Evolutionary conservation across 2,113 vertebrate species (phyloP).

Genomic region (Lutjanus erythropterus): DNA sequence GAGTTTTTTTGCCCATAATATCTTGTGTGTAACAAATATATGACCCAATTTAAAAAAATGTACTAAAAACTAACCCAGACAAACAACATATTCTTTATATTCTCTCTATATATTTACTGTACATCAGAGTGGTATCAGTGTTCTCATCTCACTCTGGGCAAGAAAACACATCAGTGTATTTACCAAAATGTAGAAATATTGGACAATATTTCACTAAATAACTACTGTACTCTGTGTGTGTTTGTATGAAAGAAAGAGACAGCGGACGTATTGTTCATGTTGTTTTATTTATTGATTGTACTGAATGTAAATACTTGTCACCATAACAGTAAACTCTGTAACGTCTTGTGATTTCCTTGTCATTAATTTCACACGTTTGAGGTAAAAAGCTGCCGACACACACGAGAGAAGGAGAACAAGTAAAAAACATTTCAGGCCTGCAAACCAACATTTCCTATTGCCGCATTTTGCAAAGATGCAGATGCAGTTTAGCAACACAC

Average conservation of each 20-base stretch:
- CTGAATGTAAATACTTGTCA: not conserved
- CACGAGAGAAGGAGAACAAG: not conserved
- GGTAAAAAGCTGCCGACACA: not conserved
- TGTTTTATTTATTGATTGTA: slow-evolving; percentile 21
- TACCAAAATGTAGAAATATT: not conserved
- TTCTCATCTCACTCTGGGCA: no score
- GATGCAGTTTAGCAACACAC: no score
- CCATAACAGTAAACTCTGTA: not conserved
- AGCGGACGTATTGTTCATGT: not conserved
- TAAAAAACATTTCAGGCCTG: not conserved
- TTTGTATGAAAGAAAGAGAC: not conserved
- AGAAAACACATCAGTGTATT: not conserved
- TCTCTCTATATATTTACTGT: no score
- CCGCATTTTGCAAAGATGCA: not conserved
- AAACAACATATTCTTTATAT: no score
- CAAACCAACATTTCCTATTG: not conserved
- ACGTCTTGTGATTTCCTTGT: not conserved
- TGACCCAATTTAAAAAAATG: no score
- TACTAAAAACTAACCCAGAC: no score
- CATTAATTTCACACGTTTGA: not conserved
- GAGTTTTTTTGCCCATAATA: no score
- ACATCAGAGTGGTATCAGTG: no score
- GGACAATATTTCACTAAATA: no score
- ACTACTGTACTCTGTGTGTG: not conserved
- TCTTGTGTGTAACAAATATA: no score